Base-by-base conservation (phyloP, 2,888 invertebrate genomes). In the Pyrochroa serraticornis region DNA sequence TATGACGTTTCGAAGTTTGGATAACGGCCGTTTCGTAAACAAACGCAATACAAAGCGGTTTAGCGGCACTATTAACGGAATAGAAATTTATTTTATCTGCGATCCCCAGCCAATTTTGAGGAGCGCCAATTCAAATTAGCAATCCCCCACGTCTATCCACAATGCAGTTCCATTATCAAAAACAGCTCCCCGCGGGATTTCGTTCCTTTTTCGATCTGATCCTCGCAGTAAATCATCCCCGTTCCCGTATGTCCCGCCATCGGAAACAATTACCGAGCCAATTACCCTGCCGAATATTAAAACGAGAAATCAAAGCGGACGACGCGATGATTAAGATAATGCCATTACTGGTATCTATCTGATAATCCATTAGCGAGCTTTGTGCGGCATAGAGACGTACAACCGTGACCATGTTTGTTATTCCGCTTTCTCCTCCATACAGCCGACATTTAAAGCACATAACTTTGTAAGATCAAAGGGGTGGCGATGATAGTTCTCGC, bases 241-340 rank as follows among this genome's bases (percentile, higher is more conserved):
- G 61, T 65, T 59, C 62, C 65, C 66, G 60, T 69, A 67, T 65
- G 69, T 68, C 68, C 65, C 64, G 65, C 63, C 65, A 66, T 62
- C 73, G 73, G 74, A 75, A 75, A 75, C 75, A 76, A 75, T 76
- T 75, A 75, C 72, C 64, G 57, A 70, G 68, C 71, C 74, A 75
- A 76, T 76, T 75, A 74, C 70, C 61, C 30, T 22, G 62, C 66
- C 62, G 73, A 71, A 74, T 73, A 75, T 77, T 75, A 76, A 75
- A 76, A 75, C 72, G 73, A 73, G 74, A 73, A 77, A 76, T 75
- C 76, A 76, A 75, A 77, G 74, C 73, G 65, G 62, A 67, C 66
- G 69, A 70, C 65, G 70, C 69, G 66, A 66, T 73, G 73, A 75
- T 75, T 74, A 75, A 75, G 76, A 73, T 76, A 76, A 77, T 75